Base-by-base conservation (phyloP, 2,113 vertebrate genomes). In the Corythornis cristatus region DNA sequence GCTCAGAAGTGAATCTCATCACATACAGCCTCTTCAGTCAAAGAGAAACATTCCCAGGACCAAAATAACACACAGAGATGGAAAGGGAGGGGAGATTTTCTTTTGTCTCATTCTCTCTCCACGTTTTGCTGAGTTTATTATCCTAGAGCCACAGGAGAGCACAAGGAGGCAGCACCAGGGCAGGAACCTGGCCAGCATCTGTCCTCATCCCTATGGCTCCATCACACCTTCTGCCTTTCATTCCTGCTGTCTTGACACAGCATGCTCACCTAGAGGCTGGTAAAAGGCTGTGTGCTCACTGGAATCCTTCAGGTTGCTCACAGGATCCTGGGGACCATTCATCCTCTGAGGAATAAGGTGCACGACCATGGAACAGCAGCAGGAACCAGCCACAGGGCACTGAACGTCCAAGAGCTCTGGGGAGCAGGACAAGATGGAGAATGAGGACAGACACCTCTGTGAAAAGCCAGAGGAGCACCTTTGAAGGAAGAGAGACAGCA, bases 261-360 rank as follows among this genome's bases (percentile, higher is more conserved):
- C 40, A 58, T 0, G 0, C 60, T 85, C 56, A 70, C 9, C 60
- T 28, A 35, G 0, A 0, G 21, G 14, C 3, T 58, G 53, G 31
- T 35, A 70, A 90, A 61, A 35, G 53, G 33, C 60, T 71, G 40
- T 1, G 2, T 29, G 43, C 13, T 6, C 6, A 18, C 13, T 65
- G 46, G 64, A 53, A 50, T 73, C 33, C 66, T 81, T 73, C 58
- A 35, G 46, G 21, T 5, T 51, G 7, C 28, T 57, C 8, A 0
- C 12, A 61, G 61, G 37, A 86, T 78, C 37, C 33, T 3, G 1
- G 23, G 51, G 35, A 82, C 23, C 33, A 40, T 19, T 58, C 22
- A 6, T 6, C 9, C 7, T 71, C 25, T 29, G 54, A 60, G 86
- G 50, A 92, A 46, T 9, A 5, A 25, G 26, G 43, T 50, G 16